Evolutionary conservation across 2,113 vertebrate species (phyloP).

Genomic region (Propithecus coquereli): DNA sequence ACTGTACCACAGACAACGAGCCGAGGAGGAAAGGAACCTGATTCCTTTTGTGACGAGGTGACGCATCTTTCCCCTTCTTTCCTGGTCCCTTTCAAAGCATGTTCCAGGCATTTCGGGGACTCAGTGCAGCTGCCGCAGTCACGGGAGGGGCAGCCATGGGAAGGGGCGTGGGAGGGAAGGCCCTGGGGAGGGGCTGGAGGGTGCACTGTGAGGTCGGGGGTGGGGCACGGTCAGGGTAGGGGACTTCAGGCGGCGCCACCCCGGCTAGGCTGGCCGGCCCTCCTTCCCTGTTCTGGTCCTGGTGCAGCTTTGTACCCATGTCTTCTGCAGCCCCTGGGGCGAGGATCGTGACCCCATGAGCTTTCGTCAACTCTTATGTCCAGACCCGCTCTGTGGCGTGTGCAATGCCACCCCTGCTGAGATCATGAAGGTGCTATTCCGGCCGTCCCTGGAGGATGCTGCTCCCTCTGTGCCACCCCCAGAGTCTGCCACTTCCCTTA

Average conservation of each 20-base stretch:
- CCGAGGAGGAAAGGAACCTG: too few species aligned
- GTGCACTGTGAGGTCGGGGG: neutral
- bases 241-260: neutral
- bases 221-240: neutral
- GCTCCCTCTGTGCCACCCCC: neutral
- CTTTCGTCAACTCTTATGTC: neutral
- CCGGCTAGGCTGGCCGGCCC: neutral
- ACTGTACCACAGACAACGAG: too few species aligned
- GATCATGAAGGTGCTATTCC: neutral
- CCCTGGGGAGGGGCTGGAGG: too few species aligned
- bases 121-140: neutral
- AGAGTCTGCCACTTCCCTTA: neutral
- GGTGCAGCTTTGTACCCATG: neutral
- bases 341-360: rapidly evolving
- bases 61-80: neutral
- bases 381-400: neutral
- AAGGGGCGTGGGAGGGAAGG: neutral
- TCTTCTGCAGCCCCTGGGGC: neutral
- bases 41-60: neutral
- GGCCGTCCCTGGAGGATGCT: neutral
- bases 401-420: neutral
- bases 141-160: neutral
- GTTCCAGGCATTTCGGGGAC: too few species aligned
- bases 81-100: neutral
- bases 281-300: neutral